Evolutionary conservation across 2,113 vertebrate species (phyloP), one percentile per base, ranked within the genome.

Genomic region (Atherinomorus stipes): DNA sequence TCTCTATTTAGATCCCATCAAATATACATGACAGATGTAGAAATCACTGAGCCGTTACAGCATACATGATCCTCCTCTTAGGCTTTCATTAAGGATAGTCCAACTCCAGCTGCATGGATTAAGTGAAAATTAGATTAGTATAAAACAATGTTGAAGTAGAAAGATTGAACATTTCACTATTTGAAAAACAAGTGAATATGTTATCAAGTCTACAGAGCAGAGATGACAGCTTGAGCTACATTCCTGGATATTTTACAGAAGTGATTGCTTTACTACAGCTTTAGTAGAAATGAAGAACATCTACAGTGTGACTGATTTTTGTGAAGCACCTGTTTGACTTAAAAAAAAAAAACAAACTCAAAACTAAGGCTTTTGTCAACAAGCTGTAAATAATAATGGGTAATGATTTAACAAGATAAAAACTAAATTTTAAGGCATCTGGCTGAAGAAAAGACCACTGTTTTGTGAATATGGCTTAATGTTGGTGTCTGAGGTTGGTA

Each of bases 341-440:
- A n/a, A n/a, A n/a, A n/a, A n/a, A n/a, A n/a, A n/a, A n/a, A 59
- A 54, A 8, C 72, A 52, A 78, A 65, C 58, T 75, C 16, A 56
- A 69, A 83, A 72, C 64, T 83, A 85, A 87, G 82, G 80, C 85
- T 72, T 0, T 28, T 56, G 65, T 63, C 51, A 28, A 66, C 67
- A 74, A 80, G 76, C 65, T 42, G 23, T 38, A 71, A 85, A 66
- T 77, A 45, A 70, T 71, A 52, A 74, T 42, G 54, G 57, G 34
- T 53, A 25, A 18, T 45, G 64, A 59, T 51, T 64, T 64, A 51
- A 80, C 59, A 42, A 78, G 42, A 28, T 25, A 54, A 64, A 84
- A 83, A 82, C 44, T 9, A 85, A 89, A 80, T 19, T 63, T 92
- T 93, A 94, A 94, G 93, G 93, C 92, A 88, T 84, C 82, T 51